phyloP scores from a whole-genome alignment of 2,797 vertebrate species.

The Podarcis siculus region DNA sequence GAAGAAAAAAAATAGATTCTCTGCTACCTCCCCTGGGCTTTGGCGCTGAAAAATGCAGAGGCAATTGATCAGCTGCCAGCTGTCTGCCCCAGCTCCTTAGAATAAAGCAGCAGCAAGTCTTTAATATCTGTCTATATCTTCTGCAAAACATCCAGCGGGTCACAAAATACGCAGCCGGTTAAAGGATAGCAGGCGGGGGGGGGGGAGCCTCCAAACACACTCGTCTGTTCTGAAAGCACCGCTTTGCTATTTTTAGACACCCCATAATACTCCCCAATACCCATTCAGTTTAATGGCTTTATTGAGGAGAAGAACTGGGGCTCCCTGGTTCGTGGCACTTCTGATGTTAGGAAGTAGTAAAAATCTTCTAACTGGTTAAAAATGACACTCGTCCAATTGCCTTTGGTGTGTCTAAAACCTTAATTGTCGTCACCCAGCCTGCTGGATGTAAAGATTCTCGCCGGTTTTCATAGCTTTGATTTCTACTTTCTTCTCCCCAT shows the following conservation, averaged over 20 bases:
- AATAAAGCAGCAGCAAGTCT: constrained; percentile 8
- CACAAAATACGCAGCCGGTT: not conserved
- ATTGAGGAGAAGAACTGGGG: constrained; percentile 64
- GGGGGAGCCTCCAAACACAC: not conserved
- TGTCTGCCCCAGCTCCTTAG: constrained; percentile 13
- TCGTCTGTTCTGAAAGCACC: constrained; percentile 38
- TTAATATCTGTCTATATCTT: not conserved
- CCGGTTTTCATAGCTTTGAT: constrained; percentile 52
- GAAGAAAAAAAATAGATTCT: not conserved
- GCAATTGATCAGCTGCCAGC: constrained; percentile 40
- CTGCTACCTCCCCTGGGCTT: constrained; percentile 24
- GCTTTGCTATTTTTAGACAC: constrained; percentile 48
- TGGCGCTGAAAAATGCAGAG: constrained; percentile 31
- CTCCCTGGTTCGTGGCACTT: constrained; percentile 58
- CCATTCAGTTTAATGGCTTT: constrained; percentile 73
- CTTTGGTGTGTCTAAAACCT: constrained; percentile 57
- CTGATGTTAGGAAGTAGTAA: constrained; percentile 75
- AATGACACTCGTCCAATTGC: constrained; percentile 68
- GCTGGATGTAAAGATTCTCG: constrained; percentile 61
- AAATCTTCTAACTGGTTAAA: constrained; percentile 68
- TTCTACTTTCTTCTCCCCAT: constrained; percentile 58
- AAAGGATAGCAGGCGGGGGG: no score
- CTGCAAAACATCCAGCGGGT: not conserved
- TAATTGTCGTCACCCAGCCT: constrained; percentile 54
- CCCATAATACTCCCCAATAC: constrained; percentile 55